Evolutionary conservation across 35 echinoderm and acorn worm species (phyloP).

Genomic region (Anneissia japonica): DNA sequence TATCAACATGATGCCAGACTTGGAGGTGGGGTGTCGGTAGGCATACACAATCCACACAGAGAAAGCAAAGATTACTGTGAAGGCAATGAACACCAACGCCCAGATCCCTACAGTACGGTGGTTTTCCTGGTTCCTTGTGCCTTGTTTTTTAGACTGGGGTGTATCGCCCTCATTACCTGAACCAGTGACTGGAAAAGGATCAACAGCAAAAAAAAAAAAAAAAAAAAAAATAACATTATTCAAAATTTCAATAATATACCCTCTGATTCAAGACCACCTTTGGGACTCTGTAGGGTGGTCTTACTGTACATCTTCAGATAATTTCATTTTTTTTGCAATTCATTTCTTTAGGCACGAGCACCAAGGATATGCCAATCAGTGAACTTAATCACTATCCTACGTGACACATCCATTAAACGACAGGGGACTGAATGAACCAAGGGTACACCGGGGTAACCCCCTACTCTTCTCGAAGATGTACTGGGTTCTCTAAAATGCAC

Average conservation of each 20-base stretch:
- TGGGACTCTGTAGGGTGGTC: too few relatives aligned
- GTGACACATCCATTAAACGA: too few relatives aligned
- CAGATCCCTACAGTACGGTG: not conserved
- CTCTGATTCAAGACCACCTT: not conserved
- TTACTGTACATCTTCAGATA: too few relatives aligned
- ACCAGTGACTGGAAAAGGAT: not conserved
- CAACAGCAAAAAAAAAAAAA: not conserved
- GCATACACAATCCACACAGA: not conserved
- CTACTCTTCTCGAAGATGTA: too few relatives aligned
- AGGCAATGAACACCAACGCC: not conserved
- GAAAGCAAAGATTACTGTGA: not conserved
- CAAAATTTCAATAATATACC: not conserved
- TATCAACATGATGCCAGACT: not conserved
- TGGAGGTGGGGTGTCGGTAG: not conserved
- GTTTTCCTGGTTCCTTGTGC: not conserved
- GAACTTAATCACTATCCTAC: too few relatives aligned
- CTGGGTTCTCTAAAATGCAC: too few relatives aligned
- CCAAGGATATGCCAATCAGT: too few relatives aligned
- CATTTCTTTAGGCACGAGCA: too few relatives aligned
- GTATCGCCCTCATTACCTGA: not conserved
- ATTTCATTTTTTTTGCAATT: too few relatives aligned
- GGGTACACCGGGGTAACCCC: too few relatives aligned
- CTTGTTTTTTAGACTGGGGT: not conserved
- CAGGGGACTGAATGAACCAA: too few relatives aligned
- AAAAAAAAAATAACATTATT: not conserved